Base-by-base conservation (phyloP, 1,140 invertebrate species). In the Drosophila littoralis region DNA sequence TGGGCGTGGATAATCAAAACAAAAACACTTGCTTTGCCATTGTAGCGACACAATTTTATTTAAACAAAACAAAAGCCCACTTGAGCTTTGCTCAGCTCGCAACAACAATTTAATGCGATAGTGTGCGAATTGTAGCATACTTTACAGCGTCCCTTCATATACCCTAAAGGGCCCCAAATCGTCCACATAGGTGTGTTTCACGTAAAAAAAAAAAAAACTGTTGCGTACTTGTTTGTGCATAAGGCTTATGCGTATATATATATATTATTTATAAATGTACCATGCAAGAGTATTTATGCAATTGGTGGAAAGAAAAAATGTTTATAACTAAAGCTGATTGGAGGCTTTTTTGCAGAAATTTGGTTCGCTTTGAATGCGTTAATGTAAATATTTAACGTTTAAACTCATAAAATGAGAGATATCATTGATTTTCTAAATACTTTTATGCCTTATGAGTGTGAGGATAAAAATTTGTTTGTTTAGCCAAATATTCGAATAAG, bases 31-130 rank as follows among this genome's bases (percentile, higher is more conserved):
- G 67, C 22, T 50, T 75, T 68, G 75, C 63, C 59, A 51, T 82
- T 86, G 79, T 68, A 64, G 74, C 83, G 52, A 77, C 76, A 88
- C 68, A 88, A 52, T 88, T 89, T 89, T 70, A 88, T 89, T 88
- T 89, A 83, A 88, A 89, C 84, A 89, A 89, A 84, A 89, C 84
- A 89, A 89, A 81, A 78, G 84, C 77, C 74, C 70, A 75, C 84
- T 89, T 89, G 80, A 89, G 80, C 82, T 77, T 67, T 89, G 84
- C 80, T 84, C 84, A 86, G 72, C 69, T 83, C 48, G 28, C 59
- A 67, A 61, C 72, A 77, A 68, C 57, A 82, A 82, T 82, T 88
- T 88, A 77, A 88, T 79, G 60, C 35, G 52, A 60, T 70, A 61
- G 59, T 75, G 51, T 57, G 45, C 12, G 22, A 28, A 28, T 0